These are phyloP conservation scores for Centrocercus urophasianus DNA, from an alignment of 2,113 vertebrate genomes.

Conservation along the genomic window DNA sequence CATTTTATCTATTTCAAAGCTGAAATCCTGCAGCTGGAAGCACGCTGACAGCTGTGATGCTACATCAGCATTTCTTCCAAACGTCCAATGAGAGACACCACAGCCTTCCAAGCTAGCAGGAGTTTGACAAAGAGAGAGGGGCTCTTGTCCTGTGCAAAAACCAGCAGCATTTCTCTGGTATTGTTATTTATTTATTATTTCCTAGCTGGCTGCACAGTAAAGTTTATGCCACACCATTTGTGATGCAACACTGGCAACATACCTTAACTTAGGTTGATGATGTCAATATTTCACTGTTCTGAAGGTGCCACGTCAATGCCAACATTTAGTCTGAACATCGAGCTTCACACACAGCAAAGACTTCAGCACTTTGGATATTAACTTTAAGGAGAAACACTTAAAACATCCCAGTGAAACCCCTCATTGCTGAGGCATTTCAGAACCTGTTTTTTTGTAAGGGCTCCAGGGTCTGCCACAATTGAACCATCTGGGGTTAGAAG, in stretches of 20 bases:
- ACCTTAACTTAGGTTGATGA: slow-evolving; percentile 5
- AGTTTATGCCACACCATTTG: background rate
- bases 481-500: slow-evolving; percentile 1
- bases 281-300: slow-evolving; percentile 12
- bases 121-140: background rate
- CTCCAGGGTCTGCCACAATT: background rate
- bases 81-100: background rate
- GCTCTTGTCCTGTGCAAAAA: background rate
- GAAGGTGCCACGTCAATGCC: background rate
- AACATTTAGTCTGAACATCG: background rate
- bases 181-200: too few relatives aligned
- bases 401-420: background rate
- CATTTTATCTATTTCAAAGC: background rate
- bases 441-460: background rate
- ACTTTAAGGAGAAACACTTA: background rate
- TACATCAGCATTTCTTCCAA: background rate
- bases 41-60: background rate
- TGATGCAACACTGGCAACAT: slow-evolving; percentile 39
- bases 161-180: background rate
- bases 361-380: background rate
- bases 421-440: background rate
- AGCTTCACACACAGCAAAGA: background rate
- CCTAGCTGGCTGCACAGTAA: too few relatives aligned
- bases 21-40: background rate
- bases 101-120: background rate